Conservation (phyloP, 2,113 vertebrate genomes). For the Oreotrochilus melanogaster region DNA sequence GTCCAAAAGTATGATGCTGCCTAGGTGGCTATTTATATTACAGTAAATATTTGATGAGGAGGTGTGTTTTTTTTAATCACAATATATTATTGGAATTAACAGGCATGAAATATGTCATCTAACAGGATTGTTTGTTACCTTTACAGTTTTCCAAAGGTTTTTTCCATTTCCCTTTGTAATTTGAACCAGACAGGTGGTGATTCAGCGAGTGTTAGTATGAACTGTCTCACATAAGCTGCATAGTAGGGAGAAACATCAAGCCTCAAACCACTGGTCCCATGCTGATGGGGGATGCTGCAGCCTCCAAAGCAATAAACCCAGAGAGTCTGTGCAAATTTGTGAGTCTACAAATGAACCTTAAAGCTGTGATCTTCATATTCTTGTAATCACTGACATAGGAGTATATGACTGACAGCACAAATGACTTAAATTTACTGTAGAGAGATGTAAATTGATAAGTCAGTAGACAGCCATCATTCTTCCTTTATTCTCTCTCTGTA, state of each 20-base stretch:
- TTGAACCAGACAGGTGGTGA: background rate
- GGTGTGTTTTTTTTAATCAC: constrained; percentile 6
- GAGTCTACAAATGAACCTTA: constrained; percentile 2
- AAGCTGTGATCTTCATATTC: constrained; percentile 22
- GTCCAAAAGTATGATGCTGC: background rate
- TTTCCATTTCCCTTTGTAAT: background rate
- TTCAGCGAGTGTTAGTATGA: background rate
- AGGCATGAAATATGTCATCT: background rate
- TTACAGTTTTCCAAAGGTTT: background rate
- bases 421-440: constrained; percentile 41
- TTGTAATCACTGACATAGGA: background rate
- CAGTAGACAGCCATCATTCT: constrained; percentile 36
- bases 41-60: constrained; percentile 43
- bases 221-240: background rate
- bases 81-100: background rate
- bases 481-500: constrained; percentile 39
- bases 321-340: background rate
- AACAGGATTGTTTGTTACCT: background rate
- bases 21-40: constrained; percentile 12
- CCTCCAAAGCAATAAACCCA: background rate
- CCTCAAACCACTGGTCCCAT: background rate
- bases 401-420: constrained; percentile 49
- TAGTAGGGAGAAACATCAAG: background rate
- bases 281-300: background rate
- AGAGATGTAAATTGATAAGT: constrained; percentile 68